phyloP scores from a whole-genome alignment of 2,888 invertebrate genomes.

The Ormyrus pomaceus region DNA sequence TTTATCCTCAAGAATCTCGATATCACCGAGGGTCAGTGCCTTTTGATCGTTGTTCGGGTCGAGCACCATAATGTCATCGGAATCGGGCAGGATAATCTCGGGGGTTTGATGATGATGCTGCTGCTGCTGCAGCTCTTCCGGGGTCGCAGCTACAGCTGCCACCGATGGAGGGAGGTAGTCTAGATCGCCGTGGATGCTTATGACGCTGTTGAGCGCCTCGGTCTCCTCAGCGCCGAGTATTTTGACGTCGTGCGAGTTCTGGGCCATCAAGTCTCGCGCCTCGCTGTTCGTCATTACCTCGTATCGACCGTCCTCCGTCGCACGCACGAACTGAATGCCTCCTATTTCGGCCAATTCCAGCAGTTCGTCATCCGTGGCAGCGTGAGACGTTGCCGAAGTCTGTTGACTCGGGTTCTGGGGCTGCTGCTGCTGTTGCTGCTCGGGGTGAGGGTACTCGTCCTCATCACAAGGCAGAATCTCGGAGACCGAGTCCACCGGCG shows the following conservation, averaged over 20 bases:
- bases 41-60: conserved; percentile 64
- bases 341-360: conserved; percentile 73
- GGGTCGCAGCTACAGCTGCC: not conserved
- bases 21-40: conserved; percentile 61
- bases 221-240: conserved; percentile 71
- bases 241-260: conserved; percentile 73
- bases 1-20: conserved; percentile 71
- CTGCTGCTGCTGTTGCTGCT: not conserved
- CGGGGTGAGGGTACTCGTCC: conserved; percentile 25
- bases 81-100: conserved; percentile 57
- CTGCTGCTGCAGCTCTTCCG: conserved; percentile 8
- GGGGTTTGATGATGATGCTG: conserved; percentile 8
- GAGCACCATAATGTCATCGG: conserved; percentile 67
- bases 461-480: conserved; percentile 43
- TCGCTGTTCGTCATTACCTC: conserved; percentile 74
- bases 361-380: conserved; percentile 69
- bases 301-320: conserved; percentile 74
- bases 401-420: conserved; percentile 13
- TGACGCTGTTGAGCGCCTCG: conserved; percentile 63
- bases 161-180: conserved; percentile 26
- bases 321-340: conserved; percentile 74
- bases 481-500: conserved; percentile 56
- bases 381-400: not conserved
- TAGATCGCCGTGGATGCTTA: conserved; percentile 26
- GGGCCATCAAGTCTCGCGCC: conserved; percentile 73